Percentiles rank a stretch among this genome's conserved stretches.
These are phyloP conservation scores for Monopterus albus DNA, from an alignment of 2,113 vertebrate species.

Conservation along the genomic window DNA sequence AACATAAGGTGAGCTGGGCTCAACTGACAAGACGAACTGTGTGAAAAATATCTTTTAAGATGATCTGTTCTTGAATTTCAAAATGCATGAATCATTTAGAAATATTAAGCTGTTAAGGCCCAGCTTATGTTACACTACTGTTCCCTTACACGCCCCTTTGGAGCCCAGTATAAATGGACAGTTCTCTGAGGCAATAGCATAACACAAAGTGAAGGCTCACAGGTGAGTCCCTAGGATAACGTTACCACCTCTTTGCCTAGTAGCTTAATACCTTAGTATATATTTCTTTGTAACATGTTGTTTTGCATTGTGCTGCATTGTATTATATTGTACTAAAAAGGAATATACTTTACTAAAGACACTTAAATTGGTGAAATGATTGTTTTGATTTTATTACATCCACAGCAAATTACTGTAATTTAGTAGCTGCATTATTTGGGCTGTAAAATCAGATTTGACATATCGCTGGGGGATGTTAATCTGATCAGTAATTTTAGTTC, in stretches of 20 bases:
- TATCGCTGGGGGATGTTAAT: no score
- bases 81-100: neutral
- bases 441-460: neutral
- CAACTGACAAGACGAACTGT: neutral
- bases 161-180: conserved; percentile 65
- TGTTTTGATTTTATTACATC: no score
- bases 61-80: conserved; percentile 4
- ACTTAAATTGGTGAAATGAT: no score
- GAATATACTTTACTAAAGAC: no score
- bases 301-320: no score
- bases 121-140: conserved; percentile 70
- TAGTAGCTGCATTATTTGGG: neutral
- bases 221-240: conserved; percentile 54
- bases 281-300: neutral
- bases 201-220: conserved; percentile 45
- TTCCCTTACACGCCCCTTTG: conserved; percentile 59
- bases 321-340: no score
- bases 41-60: neutral
- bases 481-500: no score
- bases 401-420: neutral
- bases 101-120: conserved; percentile 15
- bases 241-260: neutral
- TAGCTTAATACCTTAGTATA: neutral
- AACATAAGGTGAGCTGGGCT: neutral
- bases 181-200: conserved; percentile 4